Evolutionary conservation across 2,888 invertebrate species (phyloP), one percentile per base, ranked within the genome.

Genomic region (Beris morrisii): DNA sequence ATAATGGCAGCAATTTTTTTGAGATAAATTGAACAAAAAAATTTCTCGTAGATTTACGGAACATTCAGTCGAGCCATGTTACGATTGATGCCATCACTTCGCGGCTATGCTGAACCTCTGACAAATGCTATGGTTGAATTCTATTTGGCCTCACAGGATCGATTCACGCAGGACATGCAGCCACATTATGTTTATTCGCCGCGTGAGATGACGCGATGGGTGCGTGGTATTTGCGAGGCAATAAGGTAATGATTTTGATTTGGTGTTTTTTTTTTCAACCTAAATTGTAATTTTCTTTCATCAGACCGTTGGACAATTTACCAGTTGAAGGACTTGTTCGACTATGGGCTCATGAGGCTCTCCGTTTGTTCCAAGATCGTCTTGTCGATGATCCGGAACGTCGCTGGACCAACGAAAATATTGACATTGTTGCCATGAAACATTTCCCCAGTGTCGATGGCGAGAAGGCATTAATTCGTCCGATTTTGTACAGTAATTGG

Each of bases 121-220:
- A 99, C 99, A 1, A 94, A 93, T 76, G 97, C 99, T 2, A 99
- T 99, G 99, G 99, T 99, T 11, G 96, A 97, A 77, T 93, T 99
- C 78, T 99, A 98, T 83, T 85, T 98, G 64, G 88, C 91, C 5
- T 97, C 97, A 5, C 98, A 99, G 83, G 98, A 98, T 79, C 86
- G 91, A 64, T 99, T 99, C 81, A 99, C 99, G 0, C 98, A 98
- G 82, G 99, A 99, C 81, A 98, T 98, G 95, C 99, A 99, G 81
- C 99, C 99, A 1, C 99, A 99, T 82, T 99, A 99, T 80, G 97
- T 99, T 0, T 99, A 99, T 83, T 97, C 97, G 66, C 99, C 99
- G 9, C 86, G 95, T 76, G 99, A 99, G 83, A 95, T 99, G 95
- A 99, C 99, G 0, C 84, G 99, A 76, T 99, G 99, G 99, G 98